Base-by-base conservation (phyloP, 2,888 invertebrate species). In the Mesochorus sp. region DNA sequence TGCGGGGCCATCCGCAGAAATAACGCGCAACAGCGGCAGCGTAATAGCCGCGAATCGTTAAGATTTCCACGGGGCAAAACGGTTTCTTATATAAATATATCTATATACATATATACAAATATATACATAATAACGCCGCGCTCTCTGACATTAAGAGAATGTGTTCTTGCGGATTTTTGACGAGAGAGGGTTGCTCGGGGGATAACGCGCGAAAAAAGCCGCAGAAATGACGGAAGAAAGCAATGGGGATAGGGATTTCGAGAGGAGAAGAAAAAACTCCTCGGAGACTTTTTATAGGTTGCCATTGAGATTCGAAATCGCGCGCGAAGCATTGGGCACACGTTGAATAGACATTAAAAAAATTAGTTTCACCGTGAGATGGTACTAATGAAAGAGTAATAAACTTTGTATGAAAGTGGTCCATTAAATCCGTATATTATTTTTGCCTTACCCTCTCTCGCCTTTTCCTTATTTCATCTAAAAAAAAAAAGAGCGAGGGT, bases 1-100 rank as follows among this genome's bases (percentile, higher is more conserved):
- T 76, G 68, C 71, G 64, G 75, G 75, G 70, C 62, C 62, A 80
- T 62, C 53, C 72, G 17, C 26, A 31, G 24, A 37, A 59, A 17
- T 2, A 62, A n/a, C n/a, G n/a, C n/a, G 28, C 26, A 71, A 19
- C 57, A 59, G 66, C 62, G 79, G 57, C 81, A 74, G 57, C 75
- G 66, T 77, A 77, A 77, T 77, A 77, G 78, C 79, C 62, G 68
- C 81, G 78, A 81, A 81, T 81, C 81, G 77, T 82, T 82, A 82
- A 81, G 70, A 76, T 77, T 81, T 82, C 70, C 77, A 68, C 68
- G 21, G n/a, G 26, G 31, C 19, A 39, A 71, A 44, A 31, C 37
- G 31, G 3, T 49, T 28, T 37, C 49, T 34, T 31, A 39, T 21
- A 34, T 31, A 28, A n/a, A n/a, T n/a, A n/a, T n/a, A n/a, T n/a